Evolutionary conservation across 2,888 invertebrate species (phyloP), one percentile per base, ranked within the genome.

Genomic region (Clostera curtula): DNA sequence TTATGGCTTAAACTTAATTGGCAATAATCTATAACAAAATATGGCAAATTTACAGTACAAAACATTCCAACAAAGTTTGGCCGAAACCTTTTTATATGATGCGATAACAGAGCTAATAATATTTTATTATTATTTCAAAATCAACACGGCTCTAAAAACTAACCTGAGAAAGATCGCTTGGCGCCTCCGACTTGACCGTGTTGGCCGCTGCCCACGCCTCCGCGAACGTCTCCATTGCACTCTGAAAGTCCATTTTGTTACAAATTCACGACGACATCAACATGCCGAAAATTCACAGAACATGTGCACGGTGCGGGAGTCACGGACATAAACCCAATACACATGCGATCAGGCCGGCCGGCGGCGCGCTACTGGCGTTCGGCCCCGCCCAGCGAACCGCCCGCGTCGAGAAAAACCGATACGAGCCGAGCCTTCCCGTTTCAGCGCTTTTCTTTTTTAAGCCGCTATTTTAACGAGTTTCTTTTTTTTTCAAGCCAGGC

Each of bases 201-300:
- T 82, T 82, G 74, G 95, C 96, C 49, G 96, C 96, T 56, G 96
- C 95, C 96, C 96, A 97, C 55, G 96, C 96, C 87, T 97, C 96
- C 49, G 96, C 96, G 79, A 97, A 96, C 55, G 96, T 96, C 87
- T 97, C 96, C 96, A 97, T 96, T 58, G 96, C 96, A 89, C 96
- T 96, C 88, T 96, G 95, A 89, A 96, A 96, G 93, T 96, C 96
- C 96, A 97, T 96, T 71, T 79, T 79, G 67, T 50, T 57, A 52
- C 56, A 42, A n/a, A 69, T 61, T 77, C 77, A 82, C 79, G 72
- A 67, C 65, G 80, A 79, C 70, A 77, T 79, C 66, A 71, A 72
- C 75, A 83, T 80, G 79, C 73, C 82, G 82, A 70, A 63, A 66
- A 57, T 64, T 69, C 66, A 74, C 73, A 65, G 55, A 63, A 63